phyloP scores from a whole-genome alignment of 2,888 invertebrate species.

The Bibio marci region DNA sequence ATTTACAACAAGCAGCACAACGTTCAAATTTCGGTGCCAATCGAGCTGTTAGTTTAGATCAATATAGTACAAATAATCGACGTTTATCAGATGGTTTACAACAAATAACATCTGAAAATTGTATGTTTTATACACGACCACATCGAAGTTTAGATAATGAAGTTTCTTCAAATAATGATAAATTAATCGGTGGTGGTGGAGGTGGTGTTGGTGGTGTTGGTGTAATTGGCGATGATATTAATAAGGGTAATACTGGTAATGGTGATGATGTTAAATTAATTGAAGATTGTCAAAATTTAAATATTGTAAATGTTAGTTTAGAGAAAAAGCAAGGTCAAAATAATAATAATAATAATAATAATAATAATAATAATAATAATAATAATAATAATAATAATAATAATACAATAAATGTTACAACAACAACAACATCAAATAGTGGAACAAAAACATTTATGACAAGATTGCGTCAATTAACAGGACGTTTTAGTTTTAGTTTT shows the following conservation, averaged over 20 bases:
- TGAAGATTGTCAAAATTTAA: slow-evolving; percentile 3
- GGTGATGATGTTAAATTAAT: slow-evolving; percentile 1
- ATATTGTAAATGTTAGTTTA: background rate
- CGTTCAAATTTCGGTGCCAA: slow-evolving; percentile 29
- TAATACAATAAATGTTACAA: background rate
- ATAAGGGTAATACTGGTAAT: background rate
- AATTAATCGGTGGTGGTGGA: too few species aligned
- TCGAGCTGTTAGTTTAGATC: slow-evolving; percentile 29
- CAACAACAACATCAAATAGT: slow-evolving; percentile 3
- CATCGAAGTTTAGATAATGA: slow-evolving; percentile 20
- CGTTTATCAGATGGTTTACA: slow-evolving; percentile 28
- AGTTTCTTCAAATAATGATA: background rate
- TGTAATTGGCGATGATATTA: background rate
- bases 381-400: background rate
- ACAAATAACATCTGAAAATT: slow-evolving; percentile 29
- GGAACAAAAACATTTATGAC: slow-evolving; percentile 22
- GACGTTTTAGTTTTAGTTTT: slow-evolving; percentile 27
- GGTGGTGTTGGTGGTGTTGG: too few species aligned
- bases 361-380: background rate
- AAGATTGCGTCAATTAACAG: slow-evolving; percentile 27
- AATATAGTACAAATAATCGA: slow-evolving; percentile 26
- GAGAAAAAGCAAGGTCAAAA: background rate
- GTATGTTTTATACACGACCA: slow-evolving; percentile 28
- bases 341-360: background rate
- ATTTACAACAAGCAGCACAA: slow-evolving; percentile 21